A percentile compares a stretch with the other conserved stretches of the same genome.
Conservation (phyloP, 2,113 vertebrate genomes). For the Cacatua alba region DNA sequence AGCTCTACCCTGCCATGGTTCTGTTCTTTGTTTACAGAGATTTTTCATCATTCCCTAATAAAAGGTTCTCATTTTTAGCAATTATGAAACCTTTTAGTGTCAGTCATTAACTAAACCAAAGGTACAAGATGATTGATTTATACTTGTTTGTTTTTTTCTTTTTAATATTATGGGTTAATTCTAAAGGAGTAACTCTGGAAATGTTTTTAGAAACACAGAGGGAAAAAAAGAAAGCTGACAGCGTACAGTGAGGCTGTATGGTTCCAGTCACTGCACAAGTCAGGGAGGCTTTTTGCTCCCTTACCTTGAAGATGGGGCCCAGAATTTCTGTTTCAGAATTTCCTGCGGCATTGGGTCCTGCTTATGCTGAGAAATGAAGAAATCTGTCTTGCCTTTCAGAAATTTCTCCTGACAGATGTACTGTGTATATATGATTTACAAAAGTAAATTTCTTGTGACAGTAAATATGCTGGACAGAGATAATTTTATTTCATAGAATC, state of each 20-base stretch:
- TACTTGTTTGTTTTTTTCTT: background rate
- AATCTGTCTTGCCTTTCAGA: background rate
- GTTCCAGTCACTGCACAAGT: background rate
- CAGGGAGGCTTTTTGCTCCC: background rate
- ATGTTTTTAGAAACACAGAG: background rate
- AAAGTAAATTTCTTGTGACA: background rate
- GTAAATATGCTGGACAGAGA: background rate
- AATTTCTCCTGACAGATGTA: background rate
- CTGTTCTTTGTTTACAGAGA: constrained; percentile 6
- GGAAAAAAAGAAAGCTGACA: background rate
- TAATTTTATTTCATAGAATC: background rate
- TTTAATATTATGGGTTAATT: background rate
- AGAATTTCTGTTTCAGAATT: background rate
- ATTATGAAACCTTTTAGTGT: constrained; percentile 41
- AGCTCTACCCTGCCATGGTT: background rate
- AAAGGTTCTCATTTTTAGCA: constrained; percentile 11
- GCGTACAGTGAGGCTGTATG: background rate
- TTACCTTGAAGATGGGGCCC: background rate
- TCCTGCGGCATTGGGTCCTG: background rate
- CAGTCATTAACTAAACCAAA: constrained; percentile 25
- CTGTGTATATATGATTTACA: background rate
- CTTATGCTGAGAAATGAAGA: background rate
- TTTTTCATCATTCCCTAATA: constrained; percentile 6
- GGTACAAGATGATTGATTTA: constrained; percentile 5
- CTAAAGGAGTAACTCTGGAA: background rate